Base-by-base conservation (phyloP, 2,888 invertebrate species). In the Troides helena region DNA sequence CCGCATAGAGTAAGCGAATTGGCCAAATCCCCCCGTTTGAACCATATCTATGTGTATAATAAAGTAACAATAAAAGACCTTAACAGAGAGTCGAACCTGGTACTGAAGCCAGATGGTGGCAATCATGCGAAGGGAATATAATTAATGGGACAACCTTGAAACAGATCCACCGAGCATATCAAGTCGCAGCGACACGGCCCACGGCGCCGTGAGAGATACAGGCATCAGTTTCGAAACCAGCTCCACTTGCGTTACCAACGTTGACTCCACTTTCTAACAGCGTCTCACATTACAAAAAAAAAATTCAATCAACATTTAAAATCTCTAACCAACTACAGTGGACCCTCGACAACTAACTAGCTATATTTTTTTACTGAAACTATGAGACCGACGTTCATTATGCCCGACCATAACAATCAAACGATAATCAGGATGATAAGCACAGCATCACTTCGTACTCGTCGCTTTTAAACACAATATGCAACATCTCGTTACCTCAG, bases 261-360 rank as follows among this genome's bases (percentile, higher is more conserved):
- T 8, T 36, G n/a, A 30, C 18, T 61, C 39, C 53, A 62, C 61
- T 62, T 67, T 67, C 67, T n/a, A 18, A 21, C 6, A 43, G 62
- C 56, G 66, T 62, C 50, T 65, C 56, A 57, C 36, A 39, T 62
- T n/a, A 39, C 50, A 23, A 46, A 71, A 69, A 71, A 64, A 57
- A 69, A 68, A 17, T 5, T 57, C 7, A 57, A 21, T 21, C n/a
- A 57, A 57, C 5, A n/a, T 21, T 21, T 23, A 57, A 57, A n/a
- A 57, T 39, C 39, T 10, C 10, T 7, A 10, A 10, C 39, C 1
- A 39, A 39, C 10, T 39, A 10, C 39, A 7, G 6, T 39, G 39
- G 39, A 39, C 39, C 39, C 39, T 7, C 8, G 39, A 7, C 39
- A 10, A 10, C 10, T 39, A 53, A 53, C 17, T 5, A 17, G 53